phyloP scores from a whole-genome alignment of 2,113 vertebrate genomes.

The Ptilonorhynchus violaceus region DNA sequence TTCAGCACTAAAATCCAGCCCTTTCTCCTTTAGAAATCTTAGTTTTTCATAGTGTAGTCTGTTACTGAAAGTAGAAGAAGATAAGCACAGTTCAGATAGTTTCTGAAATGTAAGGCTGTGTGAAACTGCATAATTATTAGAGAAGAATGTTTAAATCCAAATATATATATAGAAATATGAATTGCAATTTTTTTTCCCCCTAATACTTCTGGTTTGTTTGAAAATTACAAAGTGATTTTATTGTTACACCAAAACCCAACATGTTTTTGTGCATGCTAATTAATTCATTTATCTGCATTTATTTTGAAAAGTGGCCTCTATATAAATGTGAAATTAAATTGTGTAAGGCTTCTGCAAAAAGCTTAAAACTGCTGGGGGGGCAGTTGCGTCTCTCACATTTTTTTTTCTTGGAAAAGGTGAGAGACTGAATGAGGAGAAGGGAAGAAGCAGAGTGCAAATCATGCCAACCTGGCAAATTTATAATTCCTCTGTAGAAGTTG shows the following conservation, averaged over 20 bases:
- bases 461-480: background rate
- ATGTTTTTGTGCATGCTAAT: background rate
- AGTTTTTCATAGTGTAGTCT: background rate
- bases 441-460: background rate
- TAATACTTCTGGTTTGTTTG: background rate
- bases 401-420: background rate
- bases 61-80: background rate
- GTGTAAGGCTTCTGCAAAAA: background rate
- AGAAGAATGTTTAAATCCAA: background rate
- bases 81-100: background rate
- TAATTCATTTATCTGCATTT: background rate
- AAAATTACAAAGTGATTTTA: background rate
- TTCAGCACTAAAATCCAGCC: background rate
- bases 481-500: background rate
- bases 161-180: background rate
- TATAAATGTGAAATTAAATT: background rate
- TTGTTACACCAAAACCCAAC: background rate
- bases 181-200: background rate
- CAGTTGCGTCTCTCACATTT: accelerated
- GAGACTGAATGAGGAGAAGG: background rate
- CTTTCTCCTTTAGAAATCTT: background rate
- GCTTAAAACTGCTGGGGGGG: background rate
- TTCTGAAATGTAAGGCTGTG: background rate
- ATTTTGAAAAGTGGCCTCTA: background rate
- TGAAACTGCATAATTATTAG: background rate